Evolutionary conservation across 1,140 invertebrate genomes (phyloP).

Genomic region (Ephestia elutella): DNA sequence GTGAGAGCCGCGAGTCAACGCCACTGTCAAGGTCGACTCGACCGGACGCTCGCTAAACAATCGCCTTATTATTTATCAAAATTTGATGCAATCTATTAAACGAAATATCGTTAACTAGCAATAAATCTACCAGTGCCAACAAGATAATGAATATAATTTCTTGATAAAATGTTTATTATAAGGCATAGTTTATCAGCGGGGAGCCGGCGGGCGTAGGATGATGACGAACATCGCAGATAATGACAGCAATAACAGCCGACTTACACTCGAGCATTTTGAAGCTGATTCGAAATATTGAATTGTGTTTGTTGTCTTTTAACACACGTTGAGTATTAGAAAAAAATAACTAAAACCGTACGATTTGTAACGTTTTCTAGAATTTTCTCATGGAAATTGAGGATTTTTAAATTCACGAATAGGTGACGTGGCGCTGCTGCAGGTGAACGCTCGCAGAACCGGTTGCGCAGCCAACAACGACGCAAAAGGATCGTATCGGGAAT

Average conservation of each 20-base stretch:
- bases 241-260: neutral
- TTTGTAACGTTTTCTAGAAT: neutral
- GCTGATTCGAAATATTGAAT: too few relatives aligned
- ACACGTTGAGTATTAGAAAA: too few relatives aligned
- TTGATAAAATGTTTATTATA: neutral
- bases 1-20: constrained; percentile 66
- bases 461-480: constrained; percentile 39
- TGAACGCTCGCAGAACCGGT: constrained; percentile 68
- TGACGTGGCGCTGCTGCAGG: constrained; percentile 33
- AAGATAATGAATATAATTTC: neutral
- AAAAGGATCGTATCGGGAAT: constrained; percentile 60
- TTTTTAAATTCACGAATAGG: constrained; percentile 39
- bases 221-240: neutral
- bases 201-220: neutral
- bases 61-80: neutral
- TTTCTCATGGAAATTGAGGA: constrained; percentile 20
- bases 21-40: constrained; percentile 57
- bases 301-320: neutral
- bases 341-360: too few relatives aligned
- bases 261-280: neutral
- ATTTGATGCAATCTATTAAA: neutral
- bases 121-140: constrained; percentile 6
- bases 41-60: constrained; percentile 8
- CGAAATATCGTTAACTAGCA: constrained; percentile 9
- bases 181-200: neutral